phyloP scores from a whole-genome alignment of 2,888 invertebrate genomes.

The Lithophane leautieri region DNA sequence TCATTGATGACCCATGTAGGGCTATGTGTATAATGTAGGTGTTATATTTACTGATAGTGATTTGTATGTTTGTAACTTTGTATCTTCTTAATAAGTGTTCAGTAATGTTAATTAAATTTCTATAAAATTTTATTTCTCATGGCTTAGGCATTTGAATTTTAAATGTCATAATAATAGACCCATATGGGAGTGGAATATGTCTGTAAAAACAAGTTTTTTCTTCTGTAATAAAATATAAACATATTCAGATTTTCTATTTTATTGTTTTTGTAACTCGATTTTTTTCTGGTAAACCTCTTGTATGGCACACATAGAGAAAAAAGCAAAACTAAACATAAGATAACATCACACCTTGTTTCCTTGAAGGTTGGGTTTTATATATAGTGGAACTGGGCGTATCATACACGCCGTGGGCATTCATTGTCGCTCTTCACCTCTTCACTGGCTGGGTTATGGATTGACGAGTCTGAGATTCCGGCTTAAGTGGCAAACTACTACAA shows the following conservation, averaged over 20 bases:
- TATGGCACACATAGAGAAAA: neutral
- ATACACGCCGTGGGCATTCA: neutral
- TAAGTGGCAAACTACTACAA: neutral
- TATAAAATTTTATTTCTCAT: conserved; percentile 1
- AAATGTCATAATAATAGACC: neutral
- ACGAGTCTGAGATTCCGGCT: neutral
- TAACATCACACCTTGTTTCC: neutral
- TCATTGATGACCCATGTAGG: conserved; percentile 4
- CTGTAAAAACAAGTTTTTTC: conserved; percentile 4
- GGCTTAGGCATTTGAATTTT: neutral
- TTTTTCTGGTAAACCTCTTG: neutral
- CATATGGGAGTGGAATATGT: neutral
- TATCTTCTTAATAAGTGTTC: conserved; percentile 13
- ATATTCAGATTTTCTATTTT: neutral
- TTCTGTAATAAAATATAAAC: conserved; percentile 1
- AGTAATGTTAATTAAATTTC: neutral
- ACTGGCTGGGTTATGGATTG: neutral
- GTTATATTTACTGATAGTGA: conserved; percentile 5
- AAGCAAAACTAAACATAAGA: neutral
- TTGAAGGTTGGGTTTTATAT: neutral
- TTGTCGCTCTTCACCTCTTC: neutral
- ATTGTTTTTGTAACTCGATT: neutral
- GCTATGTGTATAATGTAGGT: conserved; percentile 10
- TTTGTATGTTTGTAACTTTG: conserved; percentile 36
- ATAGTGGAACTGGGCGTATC: neutral